Evolutionary conservation across 1,140 invertebrate species (phyloP).

Genomic region (Myzus persicae): DNA sequence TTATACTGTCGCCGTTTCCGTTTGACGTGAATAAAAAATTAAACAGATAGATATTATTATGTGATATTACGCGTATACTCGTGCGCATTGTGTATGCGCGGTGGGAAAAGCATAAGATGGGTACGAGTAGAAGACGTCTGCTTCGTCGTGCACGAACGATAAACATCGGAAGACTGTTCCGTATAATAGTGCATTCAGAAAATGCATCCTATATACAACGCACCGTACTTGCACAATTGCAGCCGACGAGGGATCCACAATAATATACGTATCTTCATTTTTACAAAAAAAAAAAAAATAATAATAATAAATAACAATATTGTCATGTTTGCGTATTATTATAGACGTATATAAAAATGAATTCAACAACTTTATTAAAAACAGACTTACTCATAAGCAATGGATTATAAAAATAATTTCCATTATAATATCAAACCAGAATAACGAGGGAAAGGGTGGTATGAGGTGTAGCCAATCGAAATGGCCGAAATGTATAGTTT

Average conservation of each 20-base stretch:
- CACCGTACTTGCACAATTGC: background rate
- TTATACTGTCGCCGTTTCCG: background rate
- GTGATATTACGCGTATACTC: background rate
- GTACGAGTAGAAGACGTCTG: background rate
- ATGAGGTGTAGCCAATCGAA: no score
- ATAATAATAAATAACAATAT: background rate
- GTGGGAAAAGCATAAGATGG: background rate
- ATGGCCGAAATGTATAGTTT: no score
- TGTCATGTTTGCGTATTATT: background rate
- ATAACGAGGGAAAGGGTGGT: background rate
- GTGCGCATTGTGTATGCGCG: background rate
- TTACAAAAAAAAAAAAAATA: background rate
- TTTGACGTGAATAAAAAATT: slow-evolving; percentile 9
- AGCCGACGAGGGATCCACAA: background rate
- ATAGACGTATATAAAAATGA: no score
- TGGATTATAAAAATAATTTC: background rate
- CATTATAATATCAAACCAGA: background rate
- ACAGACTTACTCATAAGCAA: background rate
- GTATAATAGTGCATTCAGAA: background rate
- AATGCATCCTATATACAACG: background rate
- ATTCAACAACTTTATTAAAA: background rate
- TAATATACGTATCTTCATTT: background rate
- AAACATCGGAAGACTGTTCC: background rate
- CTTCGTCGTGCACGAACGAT: background rate
- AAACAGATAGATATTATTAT: background rate